Evolutionary conservation across 2,797 vertebrate genomes (phyloP).

Genomic region (Salarias fasciatus): DNA sequence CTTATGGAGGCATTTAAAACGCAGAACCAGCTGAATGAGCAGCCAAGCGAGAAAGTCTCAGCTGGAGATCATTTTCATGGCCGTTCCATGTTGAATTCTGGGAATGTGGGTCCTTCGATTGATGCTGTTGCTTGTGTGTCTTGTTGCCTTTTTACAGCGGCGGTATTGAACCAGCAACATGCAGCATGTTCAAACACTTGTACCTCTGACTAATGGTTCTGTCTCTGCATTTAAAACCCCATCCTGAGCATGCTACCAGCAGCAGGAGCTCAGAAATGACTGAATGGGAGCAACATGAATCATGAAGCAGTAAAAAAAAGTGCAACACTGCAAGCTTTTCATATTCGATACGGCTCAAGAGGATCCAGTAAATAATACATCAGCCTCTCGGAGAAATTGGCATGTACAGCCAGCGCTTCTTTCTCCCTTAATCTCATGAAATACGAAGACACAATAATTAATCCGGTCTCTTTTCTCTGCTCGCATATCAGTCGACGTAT

Average conservation of each 20-base stretch:
- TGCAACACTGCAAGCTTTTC: background rate
- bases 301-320: background rate
- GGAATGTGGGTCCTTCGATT: too few relatives aligned
- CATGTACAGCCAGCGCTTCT: constrained; percentile 14
- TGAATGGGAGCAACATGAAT: background rate
- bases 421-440: background rate
- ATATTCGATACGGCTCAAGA: background rate
- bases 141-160: too few relatives aligned
- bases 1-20: background rate
- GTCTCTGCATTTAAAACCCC: background rate
- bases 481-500: constrained; percentile 19
- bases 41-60: too few relatives aligned
- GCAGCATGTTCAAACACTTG: too few relatives aligned
- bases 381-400: background rate
- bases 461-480: constrained; percentile 3
- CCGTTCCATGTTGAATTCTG: too few relatives aligned
- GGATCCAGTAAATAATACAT: background rate
- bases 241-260: background rate
- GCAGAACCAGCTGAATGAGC: too few relatives aligned
- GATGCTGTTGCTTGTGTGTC: too few relatives aligned
- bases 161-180: too few relatives aligned
- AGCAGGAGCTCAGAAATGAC: background rate
- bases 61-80: too few relatives aligned
- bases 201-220: too few relatives aligned
- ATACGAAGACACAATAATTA: constrained; percentile 16